These are phyloP conservation scores for Artemia sinica DNA, from an alignment of 2,888 invertebrate species.

Conservation along the genomic window DNA sequence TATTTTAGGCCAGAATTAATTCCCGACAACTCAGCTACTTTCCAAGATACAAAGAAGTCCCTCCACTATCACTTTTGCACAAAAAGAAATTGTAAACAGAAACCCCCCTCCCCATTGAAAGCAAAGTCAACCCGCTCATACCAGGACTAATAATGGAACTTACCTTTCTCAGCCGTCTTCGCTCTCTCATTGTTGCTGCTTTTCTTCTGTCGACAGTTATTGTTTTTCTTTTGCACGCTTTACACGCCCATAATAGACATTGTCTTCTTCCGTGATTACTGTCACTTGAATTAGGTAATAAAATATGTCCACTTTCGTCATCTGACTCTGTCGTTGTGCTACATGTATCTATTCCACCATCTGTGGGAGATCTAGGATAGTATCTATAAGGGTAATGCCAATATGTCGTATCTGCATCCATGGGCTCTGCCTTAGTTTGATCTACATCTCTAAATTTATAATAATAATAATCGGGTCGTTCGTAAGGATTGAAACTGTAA, in stretches of 20 bases:
- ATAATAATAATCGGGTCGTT: conserved; percentile 10
- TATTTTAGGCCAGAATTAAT: too few relatives aligned
- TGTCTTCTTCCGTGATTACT: conserved; percentile 36
- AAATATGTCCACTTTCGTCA: neutral
- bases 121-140: neutral
- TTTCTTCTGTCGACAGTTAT: conserved; percentile 87
- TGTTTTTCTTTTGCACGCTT: conserved; percentile 88
- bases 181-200: conserved; percentile 87
- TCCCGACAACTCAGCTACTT: too few relatives aligned
- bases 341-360: neutral
- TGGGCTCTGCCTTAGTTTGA: neutral
- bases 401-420: neutral
- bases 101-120: neutral
- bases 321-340: conserved; percentile 5
- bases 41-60: neutral
- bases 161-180: conserved; percentile 80
- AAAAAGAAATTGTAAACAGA: conserved; percentile 8
- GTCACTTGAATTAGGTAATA: conserved; percentile 6
- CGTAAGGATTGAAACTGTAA: conserved; percentile 3
- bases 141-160: conserved; percentile 25
- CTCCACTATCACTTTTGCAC: neutral
- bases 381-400: conserved; percentile 5
- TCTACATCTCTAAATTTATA: neutral
- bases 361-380: neutral
- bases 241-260: conserved; percentile 90